A percentile compares a stretch with the other conserved stretches of the same genome.
Conservation (phyloP, 2,888 invertebrate genomes). For the Agriotes lineatus region DNA sequence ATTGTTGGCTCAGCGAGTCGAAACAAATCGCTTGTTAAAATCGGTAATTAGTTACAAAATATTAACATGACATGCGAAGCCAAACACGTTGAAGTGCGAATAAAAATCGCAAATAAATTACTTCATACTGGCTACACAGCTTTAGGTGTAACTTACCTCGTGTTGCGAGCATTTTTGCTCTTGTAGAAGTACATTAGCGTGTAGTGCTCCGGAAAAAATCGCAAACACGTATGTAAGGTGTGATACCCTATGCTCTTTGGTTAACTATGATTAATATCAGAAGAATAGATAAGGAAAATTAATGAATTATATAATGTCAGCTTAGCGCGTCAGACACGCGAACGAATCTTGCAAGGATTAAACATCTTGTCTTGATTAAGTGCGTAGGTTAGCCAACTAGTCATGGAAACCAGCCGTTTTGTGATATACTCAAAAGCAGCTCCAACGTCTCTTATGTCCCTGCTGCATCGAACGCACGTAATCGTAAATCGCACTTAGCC, state of each 20-base stretch:
- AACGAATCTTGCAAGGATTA: constrained; percentile 46
- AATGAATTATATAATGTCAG: constrained; percentile 62
- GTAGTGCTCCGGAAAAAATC: constrained; percentile 60
- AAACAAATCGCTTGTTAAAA: constrained; percentile 20
- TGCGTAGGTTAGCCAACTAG: constrained; percentile 39
- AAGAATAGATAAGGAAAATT: constrained; percentile 58
- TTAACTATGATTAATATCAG: constrained; percentile 63
- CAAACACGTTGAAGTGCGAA: constrained; percentile 52
- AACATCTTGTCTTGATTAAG: constrained; percentile 42
- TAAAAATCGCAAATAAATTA: constrained; percentile 58
- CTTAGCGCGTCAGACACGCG: constrained; percentile 52
- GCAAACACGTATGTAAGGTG: constrained; percentile 60
- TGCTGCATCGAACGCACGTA: constrained; percentile 18
- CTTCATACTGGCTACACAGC: constrained; percentile 58
- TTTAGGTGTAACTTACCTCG: constrained; percentile 62
- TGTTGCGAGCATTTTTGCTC: constrained; percentile 59
- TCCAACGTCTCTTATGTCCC: constrained; percentile 4
- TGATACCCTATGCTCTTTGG: constrained; percentile 56
- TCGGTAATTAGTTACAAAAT: constrained; percentile 47
- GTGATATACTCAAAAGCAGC: constrained; percentile 29
- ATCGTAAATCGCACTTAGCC: constrained; percentile 14
- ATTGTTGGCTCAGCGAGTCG: not conserved
- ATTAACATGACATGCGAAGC: constrained; percentile 59
- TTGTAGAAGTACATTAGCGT: constrained; percentile 63
- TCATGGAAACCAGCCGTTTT: constrained; percentile 27